Base-by-base conservation (phyloP, 1,140 invertebrate genomes). In the Aphelenchoides fujianensis region DNA sequence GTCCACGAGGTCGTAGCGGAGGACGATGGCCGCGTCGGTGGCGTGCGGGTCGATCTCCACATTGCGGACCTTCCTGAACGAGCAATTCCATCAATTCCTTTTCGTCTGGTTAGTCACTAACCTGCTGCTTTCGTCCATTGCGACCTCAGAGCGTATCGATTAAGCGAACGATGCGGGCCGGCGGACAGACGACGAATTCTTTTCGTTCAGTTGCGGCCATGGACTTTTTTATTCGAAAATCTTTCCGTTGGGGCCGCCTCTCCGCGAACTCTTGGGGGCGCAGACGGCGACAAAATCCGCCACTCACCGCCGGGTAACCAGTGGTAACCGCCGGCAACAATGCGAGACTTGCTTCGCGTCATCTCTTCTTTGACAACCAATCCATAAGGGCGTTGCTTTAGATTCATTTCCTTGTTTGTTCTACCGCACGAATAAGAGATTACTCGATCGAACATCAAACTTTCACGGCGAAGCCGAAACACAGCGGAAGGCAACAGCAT, bases 11-110 rank as follows among this genome's bases (percentile, higher is more conserved):
- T 85, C 92, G 88, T 94, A 95, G 85, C 92, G 92, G 27, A 95
- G 90, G 61, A 95, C 89, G n/a, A 95, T 84, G 37, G 92, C 92
- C 83, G 92, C 91, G 82, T 94, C 91, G 67, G 90, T 91, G 19
- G 93, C 92, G 88, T 95, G 93, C 2, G 92, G 92, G 87, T 94
- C 92, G 72, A 95, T 88, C 55, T 89, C 89, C 5, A 92, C 91
- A 61, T 91, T 90, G 87, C 90, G 90, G 52, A 92, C 90, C 85
- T 91, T 91, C 77, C 28, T 54, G 31, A 52, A 72, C n/a, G 19
- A 69, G 34, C 32, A 69, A 28, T 3, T 5, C 19, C 19, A 69
- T 30, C 67, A 67, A 70, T 70, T 66, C 37, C n/a, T 64, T 16
- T n/a, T n/a, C n/a, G n/a, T n/a, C n/a, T n/a, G n/a, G n/a, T n/a